Percentiles rank a stretch among this genome's conserved stretches.
These are phyloP conservation scores for Cettia cetti DNA, from an alignment of 2,113 vertebrate genomes.

Conservation along the genomic window DNA sequence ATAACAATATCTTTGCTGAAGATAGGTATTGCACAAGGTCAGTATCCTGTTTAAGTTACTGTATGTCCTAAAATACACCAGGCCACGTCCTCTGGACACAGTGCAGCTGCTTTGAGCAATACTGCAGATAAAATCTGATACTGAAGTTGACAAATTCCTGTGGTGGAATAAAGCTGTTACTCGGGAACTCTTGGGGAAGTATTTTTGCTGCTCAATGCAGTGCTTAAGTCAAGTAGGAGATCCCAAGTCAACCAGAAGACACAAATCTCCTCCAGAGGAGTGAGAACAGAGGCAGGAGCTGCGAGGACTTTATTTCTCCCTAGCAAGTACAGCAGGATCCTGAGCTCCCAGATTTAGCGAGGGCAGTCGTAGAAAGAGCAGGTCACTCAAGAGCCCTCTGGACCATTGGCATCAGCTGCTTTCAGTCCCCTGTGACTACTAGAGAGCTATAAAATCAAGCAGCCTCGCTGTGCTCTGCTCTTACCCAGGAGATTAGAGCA, in stretches of 20 bases:
- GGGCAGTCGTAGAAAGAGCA: background rate
- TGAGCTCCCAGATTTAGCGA: background rate
- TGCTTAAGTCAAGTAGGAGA: background rate
- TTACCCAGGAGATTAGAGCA: background rate
- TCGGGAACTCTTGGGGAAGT: background rate
- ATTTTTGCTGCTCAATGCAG: background rate
- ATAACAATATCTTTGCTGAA: background rate
- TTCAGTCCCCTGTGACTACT: background rate
- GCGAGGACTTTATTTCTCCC: background rate
- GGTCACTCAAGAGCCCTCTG: background rate
- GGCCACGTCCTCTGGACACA: background rate
- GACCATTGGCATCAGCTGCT: background rate
- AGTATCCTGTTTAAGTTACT: constrained; percentile 51
- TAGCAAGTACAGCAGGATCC: background rate
- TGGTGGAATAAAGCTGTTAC: constrained; percentile 3
- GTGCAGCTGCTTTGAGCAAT: constrained; percentile 43
- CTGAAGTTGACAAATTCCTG: constrained; percentile 48
- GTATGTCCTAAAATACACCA: constrained; percentile 19
- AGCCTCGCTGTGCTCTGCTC: no score
- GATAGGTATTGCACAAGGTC: constrained; percentile 34
- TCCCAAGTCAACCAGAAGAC: background rate
- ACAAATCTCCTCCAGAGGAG: background rate
- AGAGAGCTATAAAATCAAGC: background rate
- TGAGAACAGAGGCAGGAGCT: background rate
- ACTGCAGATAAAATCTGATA: constrained; percentile 36